Conservation (phyloP, 2,797 vertebrate genomes). For the Neosalanx taihuensis region DNA sequence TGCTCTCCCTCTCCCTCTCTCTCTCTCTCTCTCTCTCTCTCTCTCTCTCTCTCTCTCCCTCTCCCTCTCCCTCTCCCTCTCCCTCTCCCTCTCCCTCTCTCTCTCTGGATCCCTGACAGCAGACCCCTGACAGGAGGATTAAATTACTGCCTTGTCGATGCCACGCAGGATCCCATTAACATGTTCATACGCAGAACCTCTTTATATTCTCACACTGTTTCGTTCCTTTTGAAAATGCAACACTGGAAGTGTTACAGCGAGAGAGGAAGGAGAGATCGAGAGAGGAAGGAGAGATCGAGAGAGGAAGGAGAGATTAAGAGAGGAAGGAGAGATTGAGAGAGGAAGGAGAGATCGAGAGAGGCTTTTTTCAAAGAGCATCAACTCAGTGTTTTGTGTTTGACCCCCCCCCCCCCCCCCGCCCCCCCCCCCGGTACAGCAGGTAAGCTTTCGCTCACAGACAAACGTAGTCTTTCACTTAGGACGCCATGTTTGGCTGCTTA, state of each 20-base stretch:
- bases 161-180: conserved; percentile 43
- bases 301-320: background rate
- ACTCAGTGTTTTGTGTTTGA: conserved; percentile 55
- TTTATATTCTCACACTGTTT: conserved; percentile 26
- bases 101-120: conserved; percentile 41
- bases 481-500: conserved; percentile 62
- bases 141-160: conserved; percentile 51
- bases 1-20: no score
- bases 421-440: conserved; percentile 31
- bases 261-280: background rate
- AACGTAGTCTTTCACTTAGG: conserved; percentile 59
- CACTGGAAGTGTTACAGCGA: background rate
- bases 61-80: background rate
- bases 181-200: conserved; percentile 42
- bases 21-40: background rate
- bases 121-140: conserved; percentile 43
- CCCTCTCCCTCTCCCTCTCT: background rate
- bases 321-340: no score
- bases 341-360: no score
- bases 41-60: background rate
- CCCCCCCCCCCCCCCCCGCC: conserved; percentile 24
- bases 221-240: background rate
- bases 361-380: no score
- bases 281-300: background rate
- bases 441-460: conserved; percentile 48